Evolutionary conservation across 2,113 vertebrate species (phyloP).

Genomic region (Amblyornis subalaris): DNA sequence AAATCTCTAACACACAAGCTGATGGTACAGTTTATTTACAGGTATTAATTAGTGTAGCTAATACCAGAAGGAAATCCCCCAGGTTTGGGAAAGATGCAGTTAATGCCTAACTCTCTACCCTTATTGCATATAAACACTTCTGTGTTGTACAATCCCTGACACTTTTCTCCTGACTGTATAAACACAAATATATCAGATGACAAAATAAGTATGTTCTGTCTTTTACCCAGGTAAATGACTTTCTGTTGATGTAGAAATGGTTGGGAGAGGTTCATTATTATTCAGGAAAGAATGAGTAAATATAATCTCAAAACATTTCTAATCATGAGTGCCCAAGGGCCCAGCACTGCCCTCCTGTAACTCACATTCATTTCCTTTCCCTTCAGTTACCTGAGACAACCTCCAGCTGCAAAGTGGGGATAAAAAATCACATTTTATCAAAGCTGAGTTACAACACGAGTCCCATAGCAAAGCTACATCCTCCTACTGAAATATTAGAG

Average conservation of each 20-base stretch:
- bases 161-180: neutral
- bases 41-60: neutral
- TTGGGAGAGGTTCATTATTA: neutral
- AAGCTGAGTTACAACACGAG: accelerated
- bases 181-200: neutral
- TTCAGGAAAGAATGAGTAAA: neutral
- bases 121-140: accelerated
- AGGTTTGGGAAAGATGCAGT: neutral
- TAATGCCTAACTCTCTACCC: neutral
- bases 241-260: neutral
- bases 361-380: neutral
- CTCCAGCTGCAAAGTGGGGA: neutral
- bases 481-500: neutral
- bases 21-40: neutral
- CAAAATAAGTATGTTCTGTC: neutral
- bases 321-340: neutral
- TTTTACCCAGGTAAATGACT: neutral
- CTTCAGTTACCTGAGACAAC: neutral
- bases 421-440: neutral
- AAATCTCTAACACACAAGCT: neutral
- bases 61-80: neutral
- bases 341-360: accelerated
- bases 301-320: neutral
- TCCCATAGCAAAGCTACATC: neutral
- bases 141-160: neutral